Evolutionary conservation across 2,888 invertebrate species (phyloP).

Genomic region (Blastobasis lacticolella): DNA sequence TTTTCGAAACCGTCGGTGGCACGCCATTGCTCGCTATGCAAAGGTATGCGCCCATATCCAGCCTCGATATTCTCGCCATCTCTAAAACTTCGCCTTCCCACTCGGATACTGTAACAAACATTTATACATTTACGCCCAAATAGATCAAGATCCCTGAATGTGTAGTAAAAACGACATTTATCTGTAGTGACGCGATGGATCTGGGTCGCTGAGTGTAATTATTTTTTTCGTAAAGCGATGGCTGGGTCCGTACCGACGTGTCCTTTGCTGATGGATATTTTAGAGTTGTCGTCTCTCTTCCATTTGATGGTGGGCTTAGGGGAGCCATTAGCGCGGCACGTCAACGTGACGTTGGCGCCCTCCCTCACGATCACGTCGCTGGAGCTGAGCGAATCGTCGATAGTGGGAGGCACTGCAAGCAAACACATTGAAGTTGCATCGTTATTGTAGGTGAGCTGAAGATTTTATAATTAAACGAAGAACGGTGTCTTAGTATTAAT

Average conservation of each 20-base stretch:
- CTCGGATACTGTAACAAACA: conserved; percentile 80
- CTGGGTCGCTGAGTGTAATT: background rate
- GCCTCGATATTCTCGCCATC: conserved; percentile 86
- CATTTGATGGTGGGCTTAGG: conserved; percentile 92
- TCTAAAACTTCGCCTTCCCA: conserved; percentile 90
- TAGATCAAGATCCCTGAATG: too few relatives aligned
- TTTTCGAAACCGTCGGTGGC: conserved; percentile 91
- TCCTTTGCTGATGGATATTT: conserved; percentile 90
- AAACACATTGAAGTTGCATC: conserved; percentile 15
- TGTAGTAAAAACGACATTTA: too few relatives aligned
- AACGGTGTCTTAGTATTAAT: too few relatives aligned
- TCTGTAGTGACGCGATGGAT: too few relatives aligned
- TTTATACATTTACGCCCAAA: background rate
- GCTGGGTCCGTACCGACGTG: conserved; percentile 76
- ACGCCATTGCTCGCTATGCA: conserved; percentile 94
- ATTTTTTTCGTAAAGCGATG: background rate
- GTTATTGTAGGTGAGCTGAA: too few relatives aligned
- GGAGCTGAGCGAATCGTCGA: conserved; percentile 92
- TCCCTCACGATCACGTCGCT: conserved; percentile 94
- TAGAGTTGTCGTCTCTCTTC: conserved; percentile 91
- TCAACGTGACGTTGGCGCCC: conserved; percentile 90
- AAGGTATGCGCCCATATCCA: conserved; percentile 93
- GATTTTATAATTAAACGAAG: too few relatives aligned
- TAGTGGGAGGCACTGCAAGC: conserved; percentile 90
- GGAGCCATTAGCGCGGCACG: conserved; percentile 91